Evolutionary conservation across 2,797 vertebrate species (phyloP).

Genomic region (Sebastes steindachneri): DNA sequence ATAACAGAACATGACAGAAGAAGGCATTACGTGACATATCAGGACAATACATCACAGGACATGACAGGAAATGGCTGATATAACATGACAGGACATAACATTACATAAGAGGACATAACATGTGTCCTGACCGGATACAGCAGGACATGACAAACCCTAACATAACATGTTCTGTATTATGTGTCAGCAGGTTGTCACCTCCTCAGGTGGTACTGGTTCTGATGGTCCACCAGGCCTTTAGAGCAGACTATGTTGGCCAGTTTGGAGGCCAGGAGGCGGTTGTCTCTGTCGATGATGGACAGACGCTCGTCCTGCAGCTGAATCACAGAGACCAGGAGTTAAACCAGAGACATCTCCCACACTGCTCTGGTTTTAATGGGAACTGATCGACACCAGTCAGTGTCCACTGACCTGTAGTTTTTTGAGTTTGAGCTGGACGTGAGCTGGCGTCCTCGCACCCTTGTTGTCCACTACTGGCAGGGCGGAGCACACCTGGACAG

Average conservation of each 20-base stretch:
- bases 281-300: slow-evolving; percentile 75
- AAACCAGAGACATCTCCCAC: background rate
- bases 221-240: slow-evolving; percentile 79
- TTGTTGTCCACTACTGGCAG: slow-evolving; percentile 77
- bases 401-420: slow-evolving; percentile 75
- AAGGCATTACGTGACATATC: too few species aligned
- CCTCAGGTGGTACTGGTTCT: slow-evolving; percentile 72
- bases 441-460: slow-evolving; percentile 67
- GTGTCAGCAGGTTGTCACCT: slow-evolving; percentile 63
- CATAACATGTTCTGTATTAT: background rate
- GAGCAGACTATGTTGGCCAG: slow-evolving; percentile 76
- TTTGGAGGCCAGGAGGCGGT: slow-evolving; percentile 73
- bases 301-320: slow-evolving; percentile 80
- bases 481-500: slow-evolving; percentile 73
- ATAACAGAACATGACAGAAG: too few species aligned
- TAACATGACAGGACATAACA: background rate
- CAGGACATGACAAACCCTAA: background rate
- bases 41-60: too few species aligned
- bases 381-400: too few species aligned
- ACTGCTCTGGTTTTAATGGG: background rate
- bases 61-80: too few species aligned
- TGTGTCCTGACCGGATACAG: background rate
- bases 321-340: background rate
- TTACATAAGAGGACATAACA: background rate
- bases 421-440: slow-evolving; percentile 83